Evolutionary conservation across 2,888 invertebrate species (phyloP).

Genomic region (Drosophila testacea): DNA sequence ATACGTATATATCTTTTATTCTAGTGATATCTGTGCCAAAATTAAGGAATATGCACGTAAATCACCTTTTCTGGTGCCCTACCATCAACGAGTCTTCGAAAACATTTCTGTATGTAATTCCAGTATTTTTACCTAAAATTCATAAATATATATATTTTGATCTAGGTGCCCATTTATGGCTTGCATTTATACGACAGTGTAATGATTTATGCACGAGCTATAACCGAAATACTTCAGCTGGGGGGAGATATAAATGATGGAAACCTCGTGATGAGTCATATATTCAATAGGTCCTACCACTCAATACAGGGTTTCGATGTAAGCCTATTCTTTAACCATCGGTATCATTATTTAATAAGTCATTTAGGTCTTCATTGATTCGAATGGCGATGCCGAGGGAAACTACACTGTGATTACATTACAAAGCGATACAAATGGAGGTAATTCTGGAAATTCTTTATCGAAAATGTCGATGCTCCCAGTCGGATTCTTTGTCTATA

Average conservation of each 20-base stretch:
- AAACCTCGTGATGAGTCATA: conserved; percentile 90
- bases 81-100: conserved; percentile 90
- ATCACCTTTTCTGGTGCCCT: conserved; percentile 92
- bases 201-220: conserved; percentile 93
- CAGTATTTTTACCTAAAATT: no score
- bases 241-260: conserved; percentile 91
- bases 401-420: conserved; percentile 95
- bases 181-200: conserved; percentile 95
- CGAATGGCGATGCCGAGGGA: conserved; percentile 95
- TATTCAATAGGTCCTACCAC: conserved; percentile 91
- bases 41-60: conserved; percentile 90
- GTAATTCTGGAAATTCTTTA: conserved; percentile 68
- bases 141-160: no score
- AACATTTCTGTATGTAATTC: conserved; percentile 87
- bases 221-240: conserved; percentile 89
- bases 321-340: conserved; percentile 43
- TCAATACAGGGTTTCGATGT: conserved; percentile 93
- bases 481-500: conserved; percentile 91
- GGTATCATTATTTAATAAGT: not conserved
- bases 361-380: conserved; percentile 92
- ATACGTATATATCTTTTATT: conserved; percentile 42
- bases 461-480: conserved; percentile 90
- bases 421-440: conserved; percentile 86
- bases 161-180: conserved; percentile 92
- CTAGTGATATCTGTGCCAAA: conserved; percentile 89